Evolutionary conservation across 1,140 invertebrate species (phyloP).

Genomic region (Apolygus lucorum): DNA sequence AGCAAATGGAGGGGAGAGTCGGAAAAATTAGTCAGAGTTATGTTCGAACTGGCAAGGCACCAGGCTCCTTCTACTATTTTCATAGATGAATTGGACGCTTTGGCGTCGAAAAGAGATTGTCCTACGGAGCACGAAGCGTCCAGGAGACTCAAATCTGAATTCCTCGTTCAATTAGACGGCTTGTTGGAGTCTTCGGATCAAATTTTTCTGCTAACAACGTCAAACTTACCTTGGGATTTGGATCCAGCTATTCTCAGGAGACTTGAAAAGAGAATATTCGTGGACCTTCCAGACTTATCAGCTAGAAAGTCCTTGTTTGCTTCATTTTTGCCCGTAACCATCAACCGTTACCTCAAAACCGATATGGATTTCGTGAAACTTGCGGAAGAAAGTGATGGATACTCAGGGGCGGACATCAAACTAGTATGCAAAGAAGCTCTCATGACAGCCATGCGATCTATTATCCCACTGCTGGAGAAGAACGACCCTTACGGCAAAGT

Average conservation of each 20-base stretch:
- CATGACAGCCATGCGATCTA: conserved; percentile 48
- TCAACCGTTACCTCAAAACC: conserved; percentile 34
- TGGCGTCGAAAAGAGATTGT: conserved; percentile 61
- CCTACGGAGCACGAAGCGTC: conserved; percentile 83
- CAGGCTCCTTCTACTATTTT: conserved; percentile 91
- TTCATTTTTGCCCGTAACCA: conserved; percentile 37
- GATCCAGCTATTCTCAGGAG: conserved; percentile 78
- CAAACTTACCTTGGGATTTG: conserved; percentile 88
- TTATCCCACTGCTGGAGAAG: conserved; percentile 32
- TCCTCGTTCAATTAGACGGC: conserved; percentile 88
- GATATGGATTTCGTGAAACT: conserved; percentile 49
- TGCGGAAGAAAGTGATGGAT: conserved; percentile 60
- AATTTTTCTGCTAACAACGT: conserved; percentile 78
- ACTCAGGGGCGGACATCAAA: conserved; percentile 82
- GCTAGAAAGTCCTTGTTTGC: conserved; percentile 29
- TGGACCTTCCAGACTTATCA: conserved; percentile 39
- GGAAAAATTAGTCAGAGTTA: conserved; percentile 80
- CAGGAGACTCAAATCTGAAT: conserved; percentile 81
- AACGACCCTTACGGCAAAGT: neutral
- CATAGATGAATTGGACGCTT: conserved; percentile 90
- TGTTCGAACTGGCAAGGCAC: conserved; percentile 82
- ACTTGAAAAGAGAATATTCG: conserved; percentile 78
- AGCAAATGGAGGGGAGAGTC: conserved; percentile 94
- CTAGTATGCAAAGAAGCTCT: conserved; percentile 79
- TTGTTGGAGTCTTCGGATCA: conserved; percentile 48